A percentile compares a stretch with the other conserved stretches of the same genome.
Evolutionary conservation across 2,888 invertebrate species (phyloP).

Genomic region (Argynnis bischoffii): DNA sequence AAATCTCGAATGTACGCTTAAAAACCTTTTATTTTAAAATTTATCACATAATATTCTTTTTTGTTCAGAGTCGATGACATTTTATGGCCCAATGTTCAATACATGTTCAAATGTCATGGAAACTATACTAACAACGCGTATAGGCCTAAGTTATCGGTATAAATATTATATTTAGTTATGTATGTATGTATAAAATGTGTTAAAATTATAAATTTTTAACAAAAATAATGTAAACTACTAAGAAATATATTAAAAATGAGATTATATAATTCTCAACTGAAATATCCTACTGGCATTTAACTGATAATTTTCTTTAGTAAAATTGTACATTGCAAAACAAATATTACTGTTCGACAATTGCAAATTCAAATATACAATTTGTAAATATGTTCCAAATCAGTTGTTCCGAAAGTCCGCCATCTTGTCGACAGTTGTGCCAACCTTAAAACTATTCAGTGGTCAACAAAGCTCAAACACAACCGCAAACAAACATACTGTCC

Average conservation of each 20-base stretch:
- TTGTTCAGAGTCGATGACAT: conserved; percentile 45
- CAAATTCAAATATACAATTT: background rate
- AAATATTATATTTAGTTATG: conserved; percentile 32
- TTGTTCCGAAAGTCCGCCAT: conserved; percentile 9
- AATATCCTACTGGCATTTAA: conserved; percentile 16
- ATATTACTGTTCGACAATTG: background rate
- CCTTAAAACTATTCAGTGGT: conserved; percentile 39
- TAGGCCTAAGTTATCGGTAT: conserved; percentile 38
- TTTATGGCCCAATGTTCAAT: conserved; percentile 36
- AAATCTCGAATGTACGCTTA: conserved; percentile 47
- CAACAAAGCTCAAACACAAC: conserved; percentile 36
- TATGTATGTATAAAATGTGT: conserved; percentile 33
- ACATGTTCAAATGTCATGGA: conserved; percentile 36
- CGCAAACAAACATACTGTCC: conserved; percentile 53
- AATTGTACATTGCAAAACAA: background rate
- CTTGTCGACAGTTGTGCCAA: conserved; percentile 21
- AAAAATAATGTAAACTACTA: conserved; percentile 33
- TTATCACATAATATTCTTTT: conserved; percentile 43
- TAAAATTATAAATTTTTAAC: conserved; percentile 37
- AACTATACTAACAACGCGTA: conserved; percentile 38
- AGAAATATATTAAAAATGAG: conserved; percentile 36
- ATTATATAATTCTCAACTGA: conserved; percentile 21
- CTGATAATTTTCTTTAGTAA: background rate
- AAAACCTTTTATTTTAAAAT: conserved; percentile 40
- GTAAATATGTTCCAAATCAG: background rate